Evolutionary conservation across 1,140 invertebrate species (phyloP).

Genomic region (Drosophila ironensis): DNA sequence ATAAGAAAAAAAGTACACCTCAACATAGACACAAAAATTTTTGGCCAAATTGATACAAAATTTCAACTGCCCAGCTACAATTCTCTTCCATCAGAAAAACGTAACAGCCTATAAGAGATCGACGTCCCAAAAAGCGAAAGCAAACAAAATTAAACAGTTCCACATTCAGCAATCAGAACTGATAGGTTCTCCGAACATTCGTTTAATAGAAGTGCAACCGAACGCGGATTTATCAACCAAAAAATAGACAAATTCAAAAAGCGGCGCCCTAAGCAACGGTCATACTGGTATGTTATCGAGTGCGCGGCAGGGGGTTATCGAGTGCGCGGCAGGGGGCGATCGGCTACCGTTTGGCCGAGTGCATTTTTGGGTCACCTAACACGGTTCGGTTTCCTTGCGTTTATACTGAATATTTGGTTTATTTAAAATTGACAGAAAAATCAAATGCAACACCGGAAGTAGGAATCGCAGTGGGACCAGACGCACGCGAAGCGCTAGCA

Average conservation of each 20-base stretch:
- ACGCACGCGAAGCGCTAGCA: neutral
- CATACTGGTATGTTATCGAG: neutral
- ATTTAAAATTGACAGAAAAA: neutral
- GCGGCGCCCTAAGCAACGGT: neutral
- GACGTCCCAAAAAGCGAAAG: constrained; percentile 1
- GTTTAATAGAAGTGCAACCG: neutral
- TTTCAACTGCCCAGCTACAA: constrained; percentile 62
- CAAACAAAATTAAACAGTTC: neutral
- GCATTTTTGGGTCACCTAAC: too few relatives aligned
- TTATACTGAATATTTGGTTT: neutral
- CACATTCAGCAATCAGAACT: too few relatives aligned
- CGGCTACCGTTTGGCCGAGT: too few relatives aligned
- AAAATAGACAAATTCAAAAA: neutral
- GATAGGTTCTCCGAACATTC: neutral
- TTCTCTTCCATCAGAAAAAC: constrained; percentile 47
- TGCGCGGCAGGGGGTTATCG: too few relatives aligned
- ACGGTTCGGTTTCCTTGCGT: too few relatives aligned
- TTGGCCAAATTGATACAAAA: constrained; percentile 64
- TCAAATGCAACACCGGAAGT: neutral
- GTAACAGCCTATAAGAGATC: constrained; percentile 11
- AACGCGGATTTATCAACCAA: neutral
- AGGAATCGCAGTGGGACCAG: neutral
- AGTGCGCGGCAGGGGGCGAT: too few relatives aligned
- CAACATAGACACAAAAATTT: constrained; percentile 55
- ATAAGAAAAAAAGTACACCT: constrained; percentile 30